Evolutionary conservation across 2,113 vertebrate genomes (phyloP).

Genomic region (Puntigrus tetrazona): DNA sequence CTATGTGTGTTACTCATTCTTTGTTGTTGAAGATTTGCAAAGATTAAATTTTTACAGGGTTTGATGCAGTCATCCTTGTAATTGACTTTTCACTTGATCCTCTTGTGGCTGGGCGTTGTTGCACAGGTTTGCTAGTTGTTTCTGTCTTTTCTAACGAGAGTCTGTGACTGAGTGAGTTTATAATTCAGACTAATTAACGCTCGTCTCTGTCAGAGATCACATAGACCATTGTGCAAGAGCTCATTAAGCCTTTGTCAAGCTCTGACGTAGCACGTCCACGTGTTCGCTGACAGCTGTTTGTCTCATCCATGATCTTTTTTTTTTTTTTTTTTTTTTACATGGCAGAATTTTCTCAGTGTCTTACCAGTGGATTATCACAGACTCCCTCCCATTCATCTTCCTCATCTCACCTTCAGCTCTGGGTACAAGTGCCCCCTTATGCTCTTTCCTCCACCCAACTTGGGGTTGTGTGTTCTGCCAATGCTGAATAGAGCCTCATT

Average conservation of each 20-base stretch:
- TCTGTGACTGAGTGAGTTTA: conserved; percentile 20
- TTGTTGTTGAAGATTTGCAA: not conserved
- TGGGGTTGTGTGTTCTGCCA: conserved; percentile 37
- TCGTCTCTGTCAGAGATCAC: conserved; percentile 35
- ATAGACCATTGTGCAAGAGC: not conserved
- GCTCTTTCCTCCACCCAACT: conserved; percentile 48
- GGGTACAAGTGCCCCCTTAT: conserved; percentile 15
- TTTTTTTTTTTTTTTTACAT: too few relatives aligned
- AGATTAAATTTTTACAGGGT: not conserved
- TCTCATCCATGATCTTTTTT: not conserved
- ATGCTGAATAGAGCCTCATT: conserved; percentile 52
- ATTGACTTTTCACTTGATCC: not conserved
- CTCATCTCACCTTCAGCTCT: not conserved
- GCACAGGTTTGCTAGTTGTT: not conserved
- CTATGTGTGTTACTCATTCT: not conserved
- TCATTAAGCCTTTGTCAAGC: conserved; percentile 35
- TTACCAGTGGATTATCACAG: not conserved
- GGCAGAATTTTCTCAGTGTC: not conserved
- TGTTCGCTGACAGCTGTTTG: conserved; percentile 27
- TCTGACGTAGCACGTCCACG: not conserved
- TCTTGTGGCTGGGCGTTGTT: too few relatives aligned
- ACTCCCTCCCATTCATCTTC: conserved; percentile 14
- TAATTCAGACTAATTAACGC: conserved; percentile 49
- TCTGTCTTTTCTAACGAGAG: not conserved
- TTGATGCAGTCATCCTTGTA: not conserved